Evolutionary conservation across 2,888 invertebrate genomes (phyloP).

Genomic region (Lycocerus yunnanus): DNA sequence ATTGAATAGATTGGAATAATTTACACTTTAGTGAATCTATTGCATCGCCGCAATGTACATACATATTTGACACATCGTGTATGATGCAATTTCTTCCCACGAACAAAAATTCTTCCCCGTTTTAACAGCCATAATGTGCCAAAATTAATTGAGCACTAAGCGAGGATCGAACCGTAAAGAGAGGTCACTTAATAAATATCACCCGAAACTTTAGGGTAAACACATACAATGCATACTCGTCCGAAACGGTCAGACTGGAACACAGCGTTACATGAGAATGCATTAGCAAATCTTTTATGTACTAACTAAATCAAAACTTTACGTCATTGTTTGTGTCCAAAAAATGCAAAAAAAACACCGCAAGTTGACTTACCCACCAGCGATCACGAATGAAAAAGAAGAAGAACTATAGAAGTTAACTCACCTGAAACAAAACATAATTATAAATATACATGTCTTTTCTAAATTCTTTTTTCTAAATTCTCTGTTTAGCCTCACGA

Average conservation of each 20-base stretch:
- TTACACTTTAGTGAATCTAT: conserved; percentile 39
- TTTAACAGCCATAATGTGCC: neutral
- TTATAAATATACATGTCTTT: too few species aligned
- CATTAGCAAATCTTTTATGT: neutral
- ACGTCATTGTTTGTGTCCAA: neutral
- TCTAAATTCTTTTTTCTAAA: too few species aligned
- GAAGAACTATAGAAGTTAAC: neutral
- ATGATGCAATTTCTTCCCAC: neutral
- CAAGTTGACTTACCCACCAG: neutral
- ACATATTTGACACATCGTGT: neutral
- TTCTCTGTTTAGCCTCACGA: too few species aligned
- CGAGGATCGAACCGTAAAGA: neutral
- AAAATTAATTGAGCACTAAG: neutral
- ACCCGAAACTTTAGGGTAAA: neutral
- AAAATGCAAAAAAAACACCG: neutral
- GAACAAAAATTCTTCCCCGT: neutral
- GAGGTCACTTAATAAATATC: neutral
- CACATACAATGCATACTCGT: neutral
- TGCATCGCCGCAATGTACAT: neutral
- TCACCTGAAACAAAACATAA: neutral
- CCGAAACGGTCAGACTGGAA: neutral
- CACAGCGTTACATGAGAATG: neutral
- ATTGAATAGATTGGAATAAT: conserved; percentile 45
- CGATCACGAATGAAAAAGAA: too few species aligned
- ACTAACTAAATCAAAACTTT: neutral